Base-by-base conservation (phyloP, 1,140 invertebrate genomes). In the Scaptodrosophila lebanonensis region DNA sequence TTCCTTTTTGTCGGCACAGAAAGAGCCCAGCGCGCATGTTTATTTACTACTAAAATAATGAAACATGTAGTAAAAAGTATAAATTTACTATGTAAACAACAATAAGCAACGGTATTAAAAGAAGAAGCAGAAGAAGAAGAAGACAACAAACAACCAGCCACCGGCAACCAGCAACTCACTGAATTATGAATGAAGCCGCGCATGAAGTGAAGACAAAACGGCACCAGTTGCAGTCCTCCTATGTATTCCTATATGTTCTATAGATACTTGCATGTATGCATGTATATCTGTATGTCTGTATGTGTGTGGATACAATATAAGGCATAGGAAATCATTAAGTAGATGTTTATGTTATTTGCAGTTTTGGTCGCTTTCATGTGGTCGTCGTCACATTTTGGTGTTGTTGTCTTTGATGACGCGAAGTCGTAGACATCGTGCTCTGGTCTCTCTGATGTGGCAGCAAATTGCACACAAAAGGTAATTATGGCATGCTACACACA, bases 31-130 rank as follows among this genome's bases (percentile, higher is more conserved):
- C 13, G 53, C 48, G 39, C 39, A 38, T 79, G 75, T 79, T 79
- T 79, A 75, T 79, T 82, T 67, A 79, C 75, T 82, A 83, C 75
- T 82, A 69, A 82, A 79, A 77, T 83, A 82, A 79, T 79, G 75
- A 79, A 82, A 69, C 69, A 82, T 75, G 75, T 79, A 69, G 75
- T 79, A 82, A 79, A 82, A 79, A 82, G 75, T 79, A 79, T 79
- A 79, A 79, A 79, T 79, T 79, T 79, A 79, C 75, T 79, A 82
- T 79, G 75, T 79, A 79, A 79, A 76, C 71, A 76, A 72, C 68
- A 72, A 56, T 60, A 63, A 71, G 49, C 58, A n/a, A n/a, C n/a
- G n/a, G n/a, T n/a, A n/a, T n/a, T n/a, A n/a, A n/a, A n/a, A n/a
- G n/a, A n/a, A n/a, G n/a, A n/a, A n/a, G n/a, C n/a, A n/a, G n/a